Conservation (phyloP, 2,888 invertebrate species). For the Tiphia femorata region DNA sequence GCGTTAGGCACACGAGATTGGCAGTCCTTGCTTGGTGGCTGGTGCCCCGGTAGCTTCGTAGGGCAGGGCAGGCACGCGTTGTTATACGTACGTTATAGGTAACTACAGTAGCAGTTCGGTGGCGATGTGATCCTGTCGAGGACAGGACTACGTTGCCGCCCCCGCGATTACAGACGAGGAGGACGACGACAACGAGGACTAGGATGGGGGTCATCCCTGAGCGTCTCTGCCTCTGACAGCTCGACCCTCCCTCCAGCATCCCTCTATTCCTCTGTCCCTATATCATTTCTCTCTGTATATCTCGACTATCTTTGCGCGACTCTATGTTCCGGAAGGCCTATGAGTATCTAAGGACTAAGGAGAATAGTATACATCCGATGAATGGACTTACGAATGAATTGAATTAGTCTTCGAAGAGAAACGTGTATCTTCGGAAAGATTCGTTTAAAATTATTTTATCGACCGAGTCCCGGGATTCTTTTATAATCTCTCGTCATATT, state of each 20-base stretch:
- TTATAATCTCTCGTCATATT: no score
- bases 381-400: no score
- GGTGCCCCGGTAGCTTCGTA: constrained; percentile 38
- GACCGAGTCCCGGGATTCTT: no score
- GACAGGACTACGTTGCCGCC: constrained; percentile 68
- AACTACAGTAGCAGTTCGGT: constrained; percentile 58
- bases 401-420: no score
- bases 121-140: constrained; percentile 67
- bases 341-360: no score
- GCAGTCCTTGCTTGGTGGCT: constrained; percentile 51
- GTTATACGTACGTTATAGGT: constrained; percentile 44
- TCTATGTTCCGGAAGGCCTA: constrained; percentile 13
- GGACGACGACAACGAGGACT: constrained; percentile 59
- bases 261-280: constrained; percentile 22
- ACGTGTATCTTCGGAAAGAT: no score
- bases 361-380: no score
- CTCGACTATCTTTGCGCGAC: constrained; percentile 7
- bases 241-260: constrained; percentile 49
- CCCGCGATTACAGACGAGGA: constrained; percentile 67
- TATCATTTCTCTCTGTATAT: constrained; percentile 35
- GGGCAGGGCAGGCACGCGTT: constrained; percentile 40
- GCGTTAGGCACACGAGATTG: constrained; percentile 54
- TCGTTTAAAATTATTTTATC: no score
- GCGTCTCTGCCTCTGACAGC: constrained; percentile 67
- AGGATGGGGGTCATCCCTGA: constrained; percentile 63